phyloP scores from a whole-genome alignment of 2,113 vertebrate species.

The Marcusenius ussheri region DNA sequence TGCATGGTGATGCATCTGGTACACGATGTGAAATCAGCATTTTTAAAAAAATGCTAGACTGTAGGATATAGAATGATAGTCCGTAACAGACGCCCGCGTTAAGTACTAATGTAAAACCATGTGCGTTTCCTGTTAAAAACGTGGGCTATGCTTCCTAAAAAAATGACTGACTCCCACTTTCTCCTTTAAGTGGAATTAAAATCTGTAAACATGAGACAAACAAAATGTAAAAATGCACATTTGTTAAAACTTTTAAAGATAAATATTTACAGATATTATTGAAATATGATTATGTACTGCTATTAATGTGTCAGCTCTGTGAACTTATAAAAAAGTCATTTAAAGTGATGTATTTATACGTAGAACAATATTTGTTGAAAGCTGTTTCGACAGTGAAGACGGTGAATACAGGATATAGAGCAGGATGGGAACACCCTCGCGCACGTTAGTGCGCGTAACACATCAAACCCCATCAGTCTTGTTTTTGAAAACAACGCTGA shows the following conservation, averaged over 20 bases:
- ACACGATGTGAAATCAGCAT: not conserved
- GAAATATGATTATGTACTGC: not conserved
- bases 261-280: not conserved
- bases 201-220: not conserved
- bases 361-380: not conserved
- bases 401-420: not conserved
- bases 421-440: not conserved
- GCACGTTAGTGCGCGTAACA: not conserved
- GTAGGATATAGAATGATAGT: not conserved
- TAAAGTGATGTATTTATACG: not conserved
- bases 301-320: not conserved
- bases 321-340: not conserved
- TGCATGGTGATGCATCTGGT: not conserved
- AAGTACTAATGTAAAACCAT: not conserved
- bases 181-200: not conserved
- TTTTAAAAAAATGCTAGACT: not conserved
- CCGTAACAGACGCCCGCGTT: not conserved
- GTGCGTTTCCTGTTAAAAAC: not conserved
- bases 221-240: not conserved
- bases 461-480: not conserved
- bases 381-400: not conserved
- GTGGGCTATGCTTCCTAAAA: not conserved
- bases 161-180: not conserved
- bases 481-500: not conserved
- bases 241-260: not conserved